phyloP scores from a whole-genome alignment of 2,797 vertebrate species.

The Hypotaenidia okinawae region DNA sequence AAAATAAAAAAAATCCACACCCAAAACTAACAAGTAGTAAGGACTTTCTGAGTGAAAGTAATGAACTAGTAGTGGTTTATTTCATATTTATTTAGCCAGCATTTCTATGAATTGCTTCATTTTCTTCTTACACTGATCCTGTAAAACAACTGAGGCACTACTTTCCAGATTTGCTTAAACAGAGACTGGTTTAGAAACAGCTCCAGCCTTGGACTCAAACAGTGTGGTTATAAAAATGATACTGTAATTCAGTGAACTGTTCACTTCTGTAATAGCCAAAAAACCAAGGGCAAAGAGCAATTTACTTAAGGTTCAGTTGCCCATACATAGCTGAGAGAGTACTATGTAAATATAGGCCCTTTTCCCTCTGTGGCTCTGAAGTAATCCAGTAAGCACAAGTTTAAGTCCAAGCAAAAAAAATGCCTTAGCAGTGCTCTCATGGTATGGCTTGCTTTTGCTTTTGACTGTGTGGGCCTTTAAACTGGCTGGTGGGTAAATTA shows the following conservation, averaged over 20 bases:
- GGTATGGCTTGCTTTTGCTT: background rate
- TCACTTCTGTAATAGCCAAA: background rate
- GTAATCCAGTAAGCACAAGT: background rate
- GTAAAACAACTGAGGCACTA: background rate
- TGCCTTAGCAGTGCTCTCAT: background rate
- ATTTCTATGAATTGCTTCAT: background rate
- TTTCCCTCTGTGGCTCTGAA: background rate
- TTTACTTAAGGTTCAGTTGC: background rate
- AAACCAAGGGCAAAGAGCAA: background rate
- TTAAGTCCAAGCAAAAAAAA: background rate
- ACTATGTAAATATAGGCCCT: background rate
- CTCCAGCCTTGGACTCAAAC: background rate
- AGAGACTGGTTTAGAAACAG: background rate
- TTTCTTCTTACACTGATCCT: background rate
- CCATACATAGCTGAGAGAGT: background rate
- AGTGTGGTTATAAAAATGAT: background rate
- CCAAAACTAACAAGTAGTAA: background rate
- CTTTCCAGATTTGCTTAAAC: background rate
- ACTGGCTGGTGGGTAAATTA: background rate
- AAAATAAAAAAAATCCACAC: background rate
- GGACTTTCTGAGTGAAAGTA: background rate
- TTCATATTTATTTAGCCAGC: background rate
- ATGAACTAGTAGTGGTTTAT: background rate
- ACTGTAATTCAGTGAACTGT: background rate
- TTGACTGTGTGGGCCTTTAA: background rate